Evolutionary conservation across 2,888 invertebrate genomes (phyloP).

Genomic region (Chalcis sispes): DNA sequence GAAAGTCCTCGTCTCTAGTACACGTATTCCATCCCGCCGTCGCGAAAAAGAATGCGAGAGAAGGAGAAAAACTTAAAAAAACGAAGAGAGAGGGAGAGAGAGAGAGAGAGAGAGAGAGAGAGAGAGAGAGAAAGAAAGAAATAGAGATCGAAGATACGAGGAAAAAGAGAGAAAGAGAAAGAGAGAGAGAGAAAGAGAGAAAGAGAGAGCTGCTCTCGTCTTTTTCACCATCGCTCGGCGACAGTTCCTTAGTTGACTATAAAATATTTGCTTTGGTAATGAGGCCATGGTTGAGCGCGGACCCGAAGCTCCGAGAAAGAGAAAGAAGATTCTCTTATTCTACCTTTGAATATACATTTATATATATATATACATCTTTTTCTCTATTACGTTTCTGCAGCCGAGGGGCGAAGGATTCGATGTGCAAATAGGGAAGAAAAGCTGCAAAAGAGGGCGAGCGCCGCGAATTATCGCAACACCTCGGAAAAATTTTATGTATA

Average conservation of each 20-base stretch:
- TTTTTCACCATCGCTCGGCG: slow-evolving; percentile 17
- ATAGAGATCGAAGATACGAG: slow-evolving; percentile 60
- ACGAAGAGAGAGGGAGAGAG: slow-evolving; percentile 36
- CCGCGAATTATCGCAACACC: slow-evolving; percentile 68
- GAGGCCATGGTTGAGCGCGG: slow-evolving; percentile 71
- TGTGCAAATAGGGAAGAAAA: slow-evolving; percentile 71
- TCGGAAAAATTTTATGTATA: slow-evolving; percentile 62
- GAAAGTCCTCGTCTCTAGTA: slow-evolving; percentile 38
- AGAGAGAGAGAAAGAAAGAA: slow-evolving; percentile 62
- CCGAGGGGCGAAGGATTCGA: slow-evolving; percentile 66
- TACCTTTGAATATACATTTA: too few species aligned
- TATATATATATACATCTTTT: too few species aligned
- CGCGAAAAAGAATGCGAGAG: neutral
- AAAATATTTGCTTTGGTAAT: slow-evolving; percentile 76
- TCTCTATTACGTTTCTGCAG: slow-evolving; percentile 3
- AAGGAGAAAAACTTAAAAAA: neutral
- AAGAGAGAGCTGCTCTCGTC: slow-evolving; percentile 54
- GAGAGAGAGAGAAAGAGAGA: slow-evolving; percentile 51
- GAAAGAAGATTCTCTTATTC: too few species aligned
- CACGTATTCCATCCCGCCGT: neutral
- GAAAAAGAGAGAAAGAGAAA: slow-evolving; percentile 10
- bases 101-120: slow-evolving; percentile 39
- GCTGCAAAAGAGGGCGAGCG: slow-evolving; percentile 62
- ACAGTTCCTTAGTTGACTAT: slow-evolving; percentile 69
- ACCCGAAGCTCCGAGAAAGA: slow-evolving; percentile 12